These are phyloP conservation scores for Salmo trutta DNA, from an alignment of 2,797 vertebrate species.

Conservation along the genomic window DNA sequence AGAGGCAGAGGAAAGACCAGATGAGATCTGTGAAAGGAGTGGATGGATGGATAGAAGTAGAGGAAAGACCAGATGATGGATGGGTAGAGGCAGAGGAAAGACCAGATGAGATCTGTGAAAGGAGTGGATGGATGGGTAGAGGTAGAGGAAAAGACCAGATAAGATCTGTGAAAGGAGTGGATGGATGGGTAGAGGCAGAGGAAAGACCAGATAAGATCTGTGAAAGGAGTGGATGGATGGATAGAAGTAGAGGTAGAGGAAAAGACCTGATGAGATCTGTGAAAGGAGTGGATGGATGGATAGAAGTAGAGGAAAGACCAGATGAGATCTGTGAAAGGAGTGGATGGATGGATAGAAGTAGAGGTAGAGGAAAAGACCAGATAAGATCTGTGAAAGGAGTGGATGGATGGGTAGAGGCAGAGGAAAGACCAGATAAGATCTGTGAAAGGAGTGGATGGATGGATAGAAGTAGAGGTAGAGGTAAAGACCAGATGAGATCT, in stretches of 20 bases:
- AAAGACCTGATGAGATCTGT: conserved; percentile 4
- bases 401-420: not conserved
- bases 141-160: not conserved
- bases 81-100: not conserved
- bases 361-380: conserved; percentile 1
- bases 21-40: not conserved
- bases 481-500: not conserved
- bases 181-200: not conserved
- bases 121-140: not conserved
- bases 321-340: not conserved
- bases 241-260: not conserved
- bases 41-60: not conserved
- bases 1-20: not conserved
- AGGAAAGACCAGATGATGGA: not conserved
- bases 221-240: conserved; percentile 2
- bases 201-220: not conserved
- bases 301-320: conserved; percentile 1
- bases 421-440: not conserved
- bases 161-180: not conserved
- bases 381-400: not conserved
- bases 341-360: not conserved
- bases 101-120: conserved; percentile 7
- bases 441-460: conserved; percentile 2
- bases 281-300: not conserved
- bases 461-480: not conserved